Evolutionary conservation across 2,113 vertebrate species (phyloP).

Genomic region (Apodemus sylvaticus): DNA sequence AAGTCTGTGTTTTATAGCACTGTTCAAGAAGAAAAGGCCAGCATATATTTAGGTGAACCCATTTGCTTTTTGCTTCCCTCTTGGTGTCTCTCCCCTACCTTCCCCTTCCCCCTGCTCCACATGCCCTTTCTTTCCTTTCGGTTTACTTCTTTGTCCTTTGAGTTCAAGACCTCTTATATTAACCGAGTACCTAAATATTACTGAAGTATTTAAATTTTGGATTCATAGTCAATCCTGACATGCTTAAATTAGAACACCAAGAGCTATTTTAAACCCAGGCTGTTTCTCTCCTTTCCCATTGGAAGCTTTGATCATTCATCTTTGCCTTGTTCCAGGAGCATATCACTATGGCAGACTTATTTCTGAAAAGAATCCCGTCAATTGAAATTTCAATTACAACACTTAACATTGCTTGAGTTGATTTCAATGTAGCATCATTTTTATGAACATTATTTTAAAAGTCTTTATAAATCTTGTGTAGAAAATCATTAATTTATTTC

Average conservation of each 20-base stretch:
- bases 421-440: slow-evolving; percentile 34
- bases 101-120: rapidly evolving
- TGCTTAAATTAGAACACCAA: slow-evolving; percentile 34
- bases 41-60: background rate
- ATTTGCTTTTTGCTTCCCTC: too few species aligned
- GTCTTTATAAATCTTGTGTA: background rate
- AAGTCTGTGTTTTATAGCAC: background rate
- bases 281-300: slow-evolving; percentile 44
- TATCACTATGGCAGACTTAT: slow-evolving; percentile 26
- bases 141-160: background rate
- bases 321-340: background rate
- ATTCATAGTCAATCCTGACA: background rate
- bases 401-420: background rate
- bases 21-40: background rate
- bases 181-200: slow-evolving; percentile 10
- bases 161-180: slow-evolving; percentile 9
- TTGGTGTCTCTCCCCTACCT: background rate
- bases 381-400: background rate
- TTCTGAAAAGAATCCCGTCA: slow-evolving; percentile 24
- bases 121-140: background rate
- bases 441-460: background rate
- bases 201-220: slow-evolving; percentile 5
- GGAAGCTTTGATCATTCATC: slow-evolving; percentile 45
- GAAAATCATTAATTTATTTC: background rate
- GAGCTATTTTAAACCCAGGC: background rate